These are phyloP conservation scores for Dione juno DNA, from an alignment of 2,888 invertebrate genomes.

Conservation along the genomic window DNA sequence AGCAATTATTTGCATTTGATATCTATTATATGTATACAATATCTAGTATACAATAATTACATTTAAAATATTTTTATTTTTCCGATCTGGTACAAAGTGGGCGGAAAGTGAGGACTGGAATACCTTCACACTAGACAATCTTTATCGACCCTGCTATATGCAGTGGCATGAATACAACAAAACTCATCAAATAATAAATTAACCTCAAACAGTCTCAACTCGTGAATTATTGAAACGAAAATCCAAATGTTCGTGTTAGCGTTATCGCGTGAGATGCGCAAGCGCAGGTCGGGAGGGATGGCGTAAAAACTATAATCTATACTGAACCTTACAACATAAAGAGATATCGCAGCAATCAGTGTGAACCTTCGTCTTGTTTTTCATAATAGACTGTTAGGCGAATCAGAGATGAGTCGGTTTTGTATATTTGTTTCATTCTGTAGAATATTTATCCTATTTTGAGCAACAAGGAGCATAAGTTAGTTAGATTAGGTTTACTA, in stretches of 20 bases:
- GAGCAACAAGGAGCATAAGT: not conserved
- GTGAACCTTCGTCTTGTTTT: slow-evolving; percentile 1
- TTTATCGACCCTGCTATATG: no score
- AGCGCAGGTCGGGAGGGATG: slow-evolving; percentile 16
- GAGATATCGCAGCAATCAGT: slow-evolving; percentile 9
- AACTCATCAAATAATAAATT: not conserved
- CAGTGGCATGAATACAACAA: not conserved
- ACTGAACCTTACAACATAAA: slow-evolving; percentile 32
- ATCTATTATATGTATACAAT: no score
- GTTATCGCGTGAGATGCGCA: slow-evolving; percentile 37
- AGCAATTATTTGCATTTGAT: no score
- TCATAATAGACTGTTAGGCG: not conserved
- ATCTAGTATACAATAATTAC: not conserved
- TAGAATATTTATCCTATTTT: not conserved
- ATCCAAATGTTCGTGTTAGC: slow-evolving; percentile 29
- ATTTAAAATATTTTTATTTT: not conserved
- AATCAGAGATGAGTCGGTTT: not conserved
- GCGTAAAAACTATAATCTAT: slow-evolving; percentile 27
- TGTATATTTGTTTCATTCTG: not conserved
- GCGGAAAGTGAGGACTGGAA: not conserved
- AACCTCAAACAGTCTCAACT: not conserved
- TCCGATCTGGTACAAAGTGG: not conserved
- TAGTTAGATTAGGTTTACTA: not conserved
- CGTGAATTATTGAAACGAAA: slow-evolving; percentile 2
- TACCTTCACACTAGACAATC: not conserved